Conservation (phyloP, 2,888 invertebrate species). For the Calephelis perditalis region DNA sequence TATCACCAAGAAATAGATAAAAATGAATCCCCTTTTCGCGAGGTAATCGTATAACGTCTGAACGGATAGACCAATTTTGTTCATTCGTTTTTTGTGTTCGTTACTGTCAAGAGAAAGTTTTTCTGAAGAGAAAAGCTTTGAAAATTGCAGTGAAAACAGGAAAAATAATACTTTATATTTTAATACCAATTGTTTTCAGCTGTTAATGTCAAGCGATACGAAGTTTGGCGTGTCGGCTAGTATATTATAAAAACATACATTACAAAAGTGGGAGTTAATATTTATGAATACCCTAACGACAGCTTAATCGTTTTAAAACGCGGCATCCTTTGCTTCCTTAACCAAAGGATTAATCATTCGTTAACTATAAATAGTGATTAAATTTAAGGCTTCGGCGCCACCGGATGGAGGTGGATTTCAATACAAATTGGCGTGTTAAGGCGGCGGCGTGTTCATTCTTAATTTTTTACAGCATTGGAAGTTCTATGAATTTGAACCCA, state of each 20-base stretch:
- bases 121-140: too few relatives aligned
- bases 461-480: conserved; percentile 39
- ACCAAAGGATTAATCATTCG: conserved; percentile 48
- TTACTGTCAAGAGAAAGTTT: too few relatives aligned
- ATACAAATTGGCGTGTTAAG: conserved; percentile 30
- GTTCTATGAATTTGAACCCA: conserved; percentile 33
- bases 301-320: conserved; percentile 37
- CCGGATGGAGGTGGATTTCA: conserved; percentile 55
- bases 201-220: too few relatives aligned
- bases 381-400: conserved; percentile 47
- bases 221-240: too few relatives aligned
- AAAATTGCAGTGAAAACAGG: too few relatives aligned
- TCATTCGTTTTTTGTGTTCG: too few relatives aligned
- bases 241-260: background rate
- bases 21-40: too few relatives aligned
- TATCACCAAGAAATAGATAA: too few relatives aligned
- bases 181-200: too few relatives aligned
- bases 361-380: conserved; percentile 42
- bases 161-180: too few relatives aligned
- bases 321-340: conserved; percentile 41
- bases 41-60: too few relatives aligned
- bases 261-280: conserved; percentile 13
- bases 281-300: conserved; percentile 19
- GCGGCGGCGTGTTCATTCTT: conserved; percentile 29
- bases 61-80: too few relatives aligned